phyloP scores from a whole-genome alignment of 1,140 invertebrate species.

The Drosophila ananassae region DNA sequence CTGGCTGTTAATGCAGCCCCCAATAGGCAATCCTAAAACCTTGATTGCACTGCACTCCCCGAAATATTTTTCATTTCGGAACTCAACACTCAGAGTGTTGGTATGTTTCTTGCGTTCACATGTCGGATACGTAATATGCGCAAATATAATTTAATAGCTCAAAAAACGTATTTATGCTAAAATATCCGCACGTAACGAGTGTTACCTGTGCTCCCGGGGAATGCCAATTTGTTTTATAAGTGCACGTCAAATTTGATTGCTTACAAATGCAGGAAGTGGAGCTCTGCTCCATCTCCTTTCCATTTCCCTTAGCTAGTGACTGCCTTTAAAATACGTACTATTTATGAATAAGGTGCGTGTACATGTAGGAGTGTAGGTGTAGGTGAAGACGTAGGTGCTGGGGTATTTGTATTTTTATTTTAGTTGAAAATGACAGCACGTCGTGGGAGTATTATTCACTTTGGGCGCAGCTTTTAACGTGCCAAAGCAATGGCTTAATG shows the following conservation, averaged over 20 bases:
- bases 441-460: slow-evolving; percentile 75
- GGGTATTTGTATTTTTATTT: slow-evolving; percentile 59
- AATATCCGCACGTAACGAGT: slow-evolving; percentile 59
- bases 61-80: slow-evolving; percentile 33
- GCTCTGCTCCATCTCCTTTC: slow-evolving; percentile 13
- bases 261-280: slow-evolving; percentile 59
- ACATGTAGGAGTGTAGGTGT: background rate
- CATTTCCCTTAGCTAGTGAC: slow-evolving; percentile 25
- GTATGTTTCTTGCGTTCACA: slow-evolving; percentile 5
- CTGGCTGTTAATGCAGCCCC: slow-evolving; percentile 44
- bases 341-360: slow-evolving; percentile 71
- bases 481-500: slow-evolving; percentile 46
- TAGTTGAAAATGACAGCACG: slow-evolving; percentile 76
- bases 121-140: slow-evolving; percentile 56
- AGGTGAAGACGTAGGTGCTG: background rate
- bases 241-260: slow-evolving; percentile 75
- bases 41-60: slow-evolving; percentile 63
- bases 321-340: slow-evolving; percentile 45
- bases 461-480: slow-evolving; percentile 60
- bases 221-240: slow-evolving; percentile 68
- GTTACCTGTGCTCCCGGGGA: slow-evolving; percentile 24
- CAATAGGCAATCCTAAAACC: slow-evolving; percentile 14
- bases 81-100: background rate
- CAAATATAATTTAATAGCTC: slow-evolving; percentile 63
- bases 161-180: slow-evolving; percentile 59